A percentile compares a stretch with the other conserved stretches of the same genome.
These are phyloP conservation scores for Chaetops frenatus DNA, from an alignment of 2,113 vertebrate species.

Conservation along the genomic window DNA sequence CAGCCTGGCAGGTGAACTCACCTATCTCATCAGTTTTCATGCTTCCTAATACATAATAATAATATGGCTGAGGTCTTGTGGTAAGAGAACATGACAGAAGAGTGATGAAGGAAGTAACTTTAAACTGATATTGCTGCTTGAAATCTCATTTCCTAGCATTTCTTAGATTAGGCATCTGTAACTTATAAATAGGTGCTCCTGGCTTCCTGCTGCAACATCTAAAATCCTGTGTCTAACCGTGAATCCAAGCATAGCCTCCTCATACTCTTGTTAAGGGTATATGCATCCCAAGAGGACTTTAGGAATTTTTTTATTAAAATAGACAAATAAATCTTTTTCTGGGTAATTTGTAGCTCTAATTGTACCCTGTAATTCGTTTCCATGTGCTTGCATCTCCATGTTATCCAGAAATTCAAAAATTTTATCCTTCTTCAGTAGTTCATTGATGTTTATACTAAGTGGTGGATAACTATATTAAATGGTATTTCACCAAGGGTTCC, in stretches of 20 bases:
- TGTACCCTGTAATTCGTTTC: neutral
- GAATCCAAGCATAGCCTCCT: neutral
- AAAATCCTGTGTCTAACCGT: neutral
- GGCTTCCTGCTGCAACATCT: neutral
- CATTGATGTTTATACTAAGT: neutral
- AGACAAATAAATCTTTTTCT: neutral
- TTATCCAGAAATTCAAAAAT: neutral
- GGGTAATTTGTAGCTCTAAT: neutral
- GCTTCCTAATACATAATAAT: neutral
- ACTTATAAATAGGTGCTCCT: neutral
- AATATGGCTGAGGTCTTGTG: neutral
- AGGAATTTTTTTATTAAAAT: neutral
- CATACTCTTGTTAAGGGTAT: neutral
- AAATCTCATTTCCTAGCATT: neutral
- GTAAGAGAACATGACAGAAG: fast-evolving
- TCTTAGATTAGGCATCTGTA: neutral
- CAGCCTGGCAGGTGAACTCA: neutral
- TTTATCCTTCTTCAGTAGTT: neutral
- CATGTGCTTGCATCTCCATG: neutral
- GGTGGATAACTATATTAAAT: neutral
- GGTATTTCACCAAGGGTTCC: neutral
- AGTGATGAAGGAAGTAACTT: neutral
- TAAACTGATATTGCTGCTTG: neutral
- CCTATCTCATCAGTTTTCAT: neutral
- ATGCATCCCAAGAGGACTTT: fast-evolving